Percentiles rank a stretch among this genome's conserved stretches.
These are phyloP conservation scores for Sussaba pulchella DNA, from an alignment of 2,888 invertebrate genomes.

Conservation along the genomic window DNA sequence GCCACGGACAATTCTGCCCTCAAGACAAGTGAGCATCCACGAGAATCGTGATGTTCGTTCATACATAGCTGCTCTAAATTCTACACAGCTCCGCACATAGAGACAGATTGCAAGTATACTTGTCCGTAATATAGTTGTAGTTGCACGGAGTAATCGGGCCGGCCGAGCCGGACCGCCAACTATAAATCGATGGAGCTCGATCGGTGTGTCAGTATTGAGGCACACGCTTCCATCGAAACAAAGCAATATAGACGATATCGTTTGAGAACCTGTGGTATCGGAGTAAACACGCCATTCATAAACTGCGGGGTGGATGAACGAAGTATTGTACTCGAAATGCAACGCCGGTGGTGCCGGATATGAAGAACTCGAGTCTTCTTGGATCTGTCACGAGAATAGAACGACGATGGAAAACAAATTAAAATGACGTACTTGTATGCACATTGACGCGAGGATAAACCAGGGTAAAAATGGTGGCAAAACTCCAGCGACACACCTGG, in stretches of 20 bases:
- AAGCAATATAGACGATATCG: too few species aligned
- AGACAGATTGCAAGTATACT: conserved; percentile 41
- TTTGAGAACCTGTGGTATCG: too few species aligned
- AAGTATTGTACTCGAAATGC: conserved; percentile 48
- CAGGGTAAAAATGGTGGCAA: conserved; percentile 66
- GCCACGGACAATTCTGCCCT: too few species aligned
- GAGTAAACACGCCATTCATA: not conserved
- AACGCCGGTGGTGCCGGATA: not conserved
- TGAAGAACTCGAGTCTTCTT: conserved; percentile 37
- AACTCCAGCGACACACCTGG: conserved; percentile 76
- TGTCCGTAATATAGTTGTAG: too few species aligned
- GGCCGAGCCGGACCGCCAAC: too few species aligned
- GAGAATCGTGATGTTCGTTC: conserved; percentile 65
- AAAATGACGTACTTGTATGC: not conserved
- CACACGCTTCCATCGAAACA: too few species aligned
- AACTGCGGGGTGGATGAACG: conserved; percentile 36
- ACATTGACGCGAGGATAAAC: conserved; percentile 30
- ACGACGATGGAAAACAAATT: conserved; percentile 34
- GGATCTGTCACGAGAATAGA: conserved; percentile 23
- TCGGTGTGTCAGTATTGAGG: too few species aligned
- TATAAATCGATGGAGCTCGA: conserved; percentile 48
- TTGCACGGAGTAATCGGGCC: too few species aligned
- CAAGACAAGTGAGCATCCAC: too few species aligned
- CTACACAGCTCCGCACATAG: conserved; percentile 30
- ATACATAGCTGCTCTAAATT: conserved; percentile 33